Conservation (phyloP, 2,888 invertebrate genomes). For the Ochropleura plecta region DNA sequence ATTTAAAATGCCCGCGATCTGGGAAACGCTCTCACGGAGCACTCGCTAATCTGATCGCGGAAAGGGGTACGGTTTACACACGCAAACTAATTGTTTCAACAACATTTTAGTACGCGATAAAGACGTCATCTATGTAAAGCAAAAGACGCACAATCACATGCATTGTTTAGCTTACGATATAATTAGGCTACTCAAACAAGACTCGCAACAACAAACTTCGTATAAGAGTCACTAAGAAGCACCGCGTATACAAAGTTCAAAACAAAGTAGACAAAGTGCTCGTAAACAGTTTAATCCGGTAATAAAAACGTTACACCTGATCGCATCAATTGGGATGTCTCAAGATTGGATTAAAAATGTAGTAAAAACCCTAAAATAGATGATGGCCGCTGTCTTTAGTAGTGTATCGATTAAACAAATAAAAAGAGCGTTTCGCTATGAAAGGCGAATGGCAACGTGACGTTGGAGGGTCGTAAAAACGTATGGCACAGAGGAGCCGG, state of each 20-base stretch:
- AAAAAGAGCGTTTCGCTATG: conserved; percentile 88
- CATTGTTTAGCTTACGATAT: conserved; percentile 74
- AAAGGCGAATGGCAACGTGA: conserved; percentile 88
- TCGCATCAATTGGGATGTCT: conserved; percentile 82
- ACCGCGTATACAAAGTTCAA: conserved; percentile 80
- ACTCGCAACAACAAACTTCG: conserved; percentile 74
- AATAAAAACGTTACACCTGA: conserved; percentile 89
- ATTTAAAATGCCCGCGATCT: conserved; percentile 89
- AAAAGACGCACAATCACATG: conserved; percentile 67
- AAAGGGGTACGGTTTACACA: conserved; percentile 79
- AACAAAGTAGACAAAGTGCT: conserved; percentile 87
- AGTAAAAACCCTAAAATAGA: conserved; percentile 86
- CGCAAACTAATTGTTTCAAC: conserved; percentile 82
- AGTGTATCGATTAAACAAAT: conserved; percentile 90
- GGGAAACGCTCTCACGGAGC: conserved; percentile 81
- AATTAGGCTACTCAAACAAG: conserved; percentile 77
- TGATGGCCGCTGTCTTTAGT: conserved; percentile 84
- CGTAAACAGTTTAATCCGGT: conserved; percentile 87
- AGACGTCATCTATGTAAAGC: conserved; percentile 70
- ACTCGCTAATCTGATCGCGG: conserved; percentile 82
- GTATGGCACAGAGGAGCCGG: conserved; percentile 89
- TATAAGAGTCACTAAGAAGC: conserved; percentile 78
- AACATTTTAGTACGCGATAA: conserved; percentile 79
- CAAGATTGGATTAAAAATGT: conserved; percentile 83
- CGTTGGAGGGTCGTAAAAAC: conserved; percentile 88